A percentile compares a stretch with the other conserved stretches of the same genome.
phyloP scores from a whole-genome alignment of 2,888 invertebrate species.

The Stenodera caucasica region DNA sequence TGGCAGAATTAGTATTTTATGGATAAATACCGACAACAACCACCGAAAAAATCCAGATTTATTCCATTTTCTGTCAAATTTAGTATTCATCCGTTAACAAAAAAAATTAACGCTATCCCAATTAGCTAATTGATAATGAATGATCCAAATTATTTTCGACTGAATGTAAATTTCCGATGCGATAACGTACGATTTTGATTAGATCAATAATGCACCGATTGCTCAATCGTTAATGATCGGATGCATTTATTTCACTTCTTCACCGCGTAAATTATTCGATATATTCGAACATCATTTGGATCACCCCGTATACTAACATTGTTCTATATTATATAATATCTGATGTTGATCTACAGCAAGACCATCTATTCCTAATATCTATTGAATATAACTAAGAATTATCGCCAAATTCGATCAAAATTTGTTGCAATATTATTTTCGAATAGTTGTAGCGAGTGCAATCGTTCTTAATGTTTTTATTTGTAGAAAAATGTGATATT shows the following conservation, averaged over 20 bases:
- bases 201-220: too few species aligned
- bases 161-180: too few species aligned
- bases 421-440: too few species aligned
- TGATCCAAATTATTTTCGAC: not conserved
- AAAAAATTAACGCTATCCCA: not conserved
- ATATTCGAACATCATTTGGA: too few species aligned
- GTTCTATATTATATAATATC: not conserved
- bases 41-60: not conserved
- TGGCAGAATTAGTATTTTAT: conserved; percentile 9
- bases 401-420: not conserved
- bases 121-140: not conserved
- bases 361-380: not conserved
- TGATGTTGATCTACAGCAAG: not conserved
- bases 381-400: not conserved
- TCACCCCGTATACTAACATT: too few species aligned
- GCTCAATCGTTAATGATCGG: too few species aligned
- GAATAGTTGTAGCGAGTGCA: too few species aligned
- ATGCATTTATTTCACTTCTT: too few species aligned
- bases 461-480: not conserved
- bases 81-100: not conserved
- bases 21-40: not conserved
- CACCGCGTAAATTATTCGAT: too few species aligned
- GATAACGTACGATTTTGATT: too few species aligned
- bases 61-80: conserved; percentile 3
- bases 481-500: conserved; percentile 3